These are phyloP conservation scores for Hydriomena furcata DNA, from an alignment of 2,888 invertebrate genomes.

Conservation along the genomic window DNA sequence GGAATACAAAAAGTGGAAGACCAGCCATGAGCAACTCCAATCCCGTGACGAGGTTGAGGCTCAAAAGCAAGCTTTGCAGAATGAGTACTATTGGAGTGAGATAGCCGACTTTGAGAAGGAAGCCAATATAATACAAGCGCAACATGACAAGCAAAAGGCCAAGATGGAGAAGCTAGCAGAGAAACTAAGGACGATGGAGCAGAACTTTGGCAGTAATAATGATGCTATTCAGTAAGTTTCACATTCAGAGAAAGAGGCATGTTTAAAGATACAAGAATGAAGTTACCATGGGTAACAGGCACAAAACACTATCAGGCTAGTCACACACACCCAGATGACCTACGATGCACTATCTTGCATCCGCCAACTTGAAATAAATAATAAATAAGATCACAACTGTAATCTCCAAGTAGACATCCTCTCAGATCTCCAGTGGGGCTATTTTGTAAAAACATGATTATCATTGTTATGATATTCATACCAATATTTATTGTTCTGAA, in stretches of 20 bases:
- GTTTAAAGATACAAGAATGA: too few relatives aligned
- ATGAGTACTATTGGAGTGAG: slow-evolving; percentile 83
- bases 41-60: slow-evolving; percentile 79
- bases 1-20: slow-evolving; percentile 79
- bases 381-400: too few relatives aligned
- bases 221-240: slow-evolving; percentile 70
- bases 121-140: slow-evolving; percentile 61
- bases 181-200: slow-evolving; percentile 60
- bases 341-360: too few relatives aligned
- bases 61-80: slow-evolving; percentile 73
- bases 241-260: neutral
- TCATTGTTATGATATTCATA: too few relatives aligned
- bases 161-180: slow-evolving; percentile 65
- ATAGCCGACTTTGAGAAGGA: slow-evolving; percentile 67
- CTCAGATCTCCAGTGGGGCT: too few relatives aligned
- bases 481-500: too few relatives aligned
- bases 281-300: too few relatives aligned
- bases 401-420: too few relatives aligned
- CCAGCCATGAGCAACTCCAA: slow-evolving; percentile 79
- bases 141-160: slow-evolving; percentile 69
- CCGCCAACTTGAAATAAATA: too few relatives aligned
- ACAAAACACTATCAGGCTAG: too few relatives aligned
- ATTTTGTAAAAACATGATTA: too few relatives aligned
- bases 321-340: too few relatives aligned
- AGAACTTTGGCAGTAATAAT: slow-evolving; percentile 59